Evolutionary conservation across 2,113 vertebrate species (phyloP).

Genomic region (Heteronetta atricapilla): DNA sequence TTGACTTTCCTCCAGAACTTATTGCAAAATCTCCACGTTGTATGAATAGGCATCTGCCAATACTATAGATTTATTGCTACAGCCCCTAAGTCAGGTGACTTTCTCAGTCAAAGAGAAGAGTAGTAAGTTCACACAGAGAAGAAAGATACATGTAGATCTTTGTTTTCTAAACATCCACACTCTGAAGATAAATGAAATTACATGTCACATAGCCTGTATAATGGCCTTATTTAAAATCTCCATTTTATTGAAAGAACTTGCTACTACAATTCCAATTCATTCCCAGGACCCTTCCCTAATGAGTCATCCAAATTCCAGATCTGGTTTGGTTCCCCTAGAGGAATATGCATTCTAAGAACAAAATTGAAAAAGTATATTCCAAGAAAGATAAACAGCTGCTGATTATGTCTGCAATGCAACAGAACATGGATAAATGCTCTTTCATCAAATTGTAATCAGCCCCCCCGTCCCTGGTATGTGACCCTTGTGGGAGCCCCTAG

Average conservation of each 20-base stretch:
- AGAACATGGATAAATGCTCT: not conserved
- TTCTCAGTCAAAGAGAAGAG: constrained; percentile 54
- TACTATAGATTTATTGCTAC: constrained; percentile 63
- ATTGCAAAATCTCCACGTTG: constrained; percentile 52
- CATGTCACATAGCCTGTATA: not conserved
- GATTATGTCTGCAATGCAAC: not conserved
- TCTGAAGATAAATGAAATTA: not conserved
- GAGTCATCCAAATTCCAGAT: not conserved
- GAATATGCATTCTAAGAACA: not conserved
- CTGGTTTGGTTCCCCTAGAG: not conserved
- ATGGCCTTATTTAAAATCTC: not conserved
- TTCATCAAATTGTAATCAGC: not conserved
- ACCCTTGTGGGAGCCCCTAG: not conserved
- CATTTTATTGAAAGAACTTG: not conserved
- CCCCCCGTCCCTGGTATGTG: not conserved
- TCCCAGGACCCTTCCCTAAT: not conserved
- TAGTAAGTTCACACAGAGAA: constrained; percentile 13
- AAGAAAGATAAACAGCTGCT: not conserved
- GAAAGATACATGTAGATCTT: not conserved
- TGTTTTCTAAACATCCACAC: not conserved
- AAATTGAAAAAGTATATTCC: not conserved
- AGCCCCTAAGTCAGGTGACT: constrained; percentile 65
- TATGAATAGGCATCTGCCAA: constrained; percentile 70
- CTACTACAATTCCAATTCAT: not conserved
- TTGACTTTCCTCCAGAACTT: constrained; percentile 71